Percentiles rank a stretch among this genome's conserved stretches.
Conservation (phyloP, 2,797 vertebrate genomes). For the Cheracebus regulus region DNA sequence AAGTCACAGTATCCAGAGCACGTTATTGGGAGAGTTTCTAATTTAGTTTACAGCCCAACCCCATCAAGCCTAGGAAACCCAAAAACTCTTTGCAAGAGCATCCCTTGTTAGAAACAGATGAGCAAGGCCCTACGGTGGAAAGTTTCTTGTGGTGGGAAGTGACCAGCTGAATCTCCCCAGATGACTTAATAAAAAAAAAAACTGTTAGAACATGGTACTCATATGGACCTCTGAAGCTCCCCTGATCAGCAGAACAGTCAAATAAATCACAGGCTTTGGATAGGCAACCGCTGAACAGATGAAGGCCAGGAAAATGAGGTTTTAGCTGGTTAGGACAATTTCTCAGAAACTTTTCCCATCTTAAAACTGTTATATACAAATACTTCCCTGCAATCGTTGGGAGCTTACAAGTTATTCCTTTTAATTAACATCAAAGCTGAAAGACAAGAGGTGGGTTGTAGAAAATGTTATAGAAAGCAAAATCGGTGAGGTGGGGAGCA, state of each 20-base stretch:
- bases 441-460: neutral
- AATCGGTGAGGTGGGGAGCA: neutral
- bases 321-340: neutral
- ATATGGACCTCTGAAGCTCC: rapidly evolving
- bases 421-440: neutral
- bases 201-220: no score
- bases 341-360: neutral
- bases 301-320: neutral
- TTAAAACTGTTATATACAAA: neutral
- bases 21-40: neutral
- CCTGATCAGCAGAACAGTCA: neutral
- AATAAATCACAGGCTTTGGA: neutral
- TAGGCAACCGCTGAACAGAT: neutral
- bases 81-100: neutral
- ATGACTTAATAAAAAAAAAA: neutral
- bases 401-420: neutral
- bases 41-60: neutral
- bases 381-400: neutral
- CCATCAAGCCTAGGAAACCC: neutral
- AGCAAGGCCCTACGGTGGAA: neutral
- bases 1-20: neutral
- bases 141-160: neutral
- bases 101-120: neutral
- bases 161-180: neutral
- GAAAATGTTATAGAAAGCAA: neutral